Percentiles rank a stretch among this genome's conserved stretches.
phyloP scores from a whole-genome alignment of 2,888 invertebrate genomes.

The Mellilla xanthometata region DNA sequence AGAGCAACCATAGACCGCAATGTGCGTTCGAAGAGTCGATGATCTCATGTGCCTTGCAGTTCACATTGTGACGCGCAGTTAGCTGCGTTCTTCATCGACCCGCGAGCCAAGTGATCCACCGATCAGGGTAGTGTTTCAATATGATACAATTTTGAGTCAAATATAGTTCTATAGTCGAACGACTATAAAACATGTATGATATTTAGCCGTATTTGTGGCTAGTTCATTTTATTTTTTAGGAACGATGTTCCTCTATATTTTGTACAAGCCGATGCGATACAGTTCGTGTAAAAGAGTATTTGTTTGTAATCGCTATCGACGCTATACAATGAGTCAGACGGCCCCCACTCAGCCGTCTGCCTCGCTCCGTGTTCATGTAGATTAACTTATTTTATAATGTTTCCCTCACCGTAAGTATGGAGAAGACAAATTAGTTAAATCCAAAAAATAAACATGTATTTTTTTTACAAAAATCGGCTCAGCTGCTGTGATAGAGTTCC shows the following conservation, averaged over 20 bases:
- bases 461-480: background rate
- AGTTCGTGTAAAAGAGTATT: background rate
- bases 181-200: constrained; percentile 39
- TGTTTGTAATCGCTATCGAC: background rate
- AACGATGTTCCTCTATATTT: background rate
- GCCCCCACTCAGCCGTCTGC: background rate
- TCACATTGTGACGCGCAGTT: constrained; percentile 70
- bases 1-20: constrained; percentile 75
- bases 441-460: background rate
- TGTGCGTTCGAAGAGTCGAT: constrained; percentile 85
- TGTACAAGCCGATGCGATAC: background rate
- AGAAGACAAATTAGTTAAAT: too few relatives aligned
- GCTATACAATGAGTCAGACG: background rate
- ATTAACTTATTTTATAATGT: background rate
- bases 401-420: too few relatives aligned
- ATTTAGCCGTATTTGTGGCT: background rate
- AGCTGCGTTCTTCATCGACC: constrained; percentile 52
- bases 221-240: background rate
- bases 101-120: constrained; percentile 84
- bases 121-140: constrained; percentile 59
- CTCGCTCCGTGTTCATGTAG: background rate
- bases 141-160: constrained; percentile 51
- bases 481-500: background rate
- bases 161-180: background rate
- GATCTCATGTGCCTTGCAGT: constrained; percentile 80